Evolutionary conservation across 2,888 invertebrate genomes (phyloP), one percentile per base, ranked within the genome.

Genomic region (Strigamia crassipes): DNA sequence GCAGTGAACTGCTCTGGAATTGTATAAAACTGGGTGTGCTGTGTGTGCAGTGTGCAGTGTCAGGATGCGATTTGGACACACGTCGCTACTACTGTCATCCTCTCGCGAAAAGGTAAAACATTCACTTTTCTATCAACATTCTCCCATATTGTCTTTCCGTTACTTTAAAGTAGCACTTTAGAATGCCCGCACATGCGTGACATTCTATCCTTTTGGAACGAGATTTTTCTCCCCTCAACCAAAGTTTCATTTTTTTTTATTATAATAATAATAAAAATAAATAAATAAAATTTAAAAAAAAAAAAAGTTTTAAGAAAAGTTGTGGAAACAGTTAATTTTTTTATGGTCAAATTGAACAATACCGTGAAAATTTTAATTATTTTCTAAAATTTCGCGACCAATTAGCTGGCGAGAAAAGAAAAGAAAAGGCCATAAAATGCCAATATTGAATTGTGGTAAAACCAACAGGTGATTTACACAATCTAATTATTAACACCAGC

Each of bases 1-100:
- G 56, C 56, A 56, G 56, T 56, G 56, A 56, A 56, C 56, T 56
- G 56, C 56, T n/a, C 56, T 56, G 56, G 56, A 56, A 56, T 56
- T 56, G 56, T 56, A 56, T 56, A 56, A 56, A 56, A 56, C 56
- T 56, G 56, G 56, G 56, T 56, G 56, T 56, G 56, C 56, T n/a
- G 18, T 56, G 56, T 56, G 56, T 18, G 56, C 56, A 18, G 56
- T 56, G 56, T 56, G 56, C 56, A 56, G 56, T 56, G 56, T 56
- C 56, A 56, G 56, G 56, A 56, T 56, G 56, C 56, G 56, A 56
- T 56, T 56, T 56, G 56, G 56, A 56, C 56, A 56, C 56, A 56
- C 56, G 9, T 56, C 56, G 56, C 56, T 56, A 18, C 56, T 56
- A 56, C 56, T 9, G 56, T 56, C 56, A 56, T n/a, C 56, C 56